phyloP scores from a whole-genome alignment of 2,797 vertebrate species.

The Arnoldichthys spilopterus region DNA sequence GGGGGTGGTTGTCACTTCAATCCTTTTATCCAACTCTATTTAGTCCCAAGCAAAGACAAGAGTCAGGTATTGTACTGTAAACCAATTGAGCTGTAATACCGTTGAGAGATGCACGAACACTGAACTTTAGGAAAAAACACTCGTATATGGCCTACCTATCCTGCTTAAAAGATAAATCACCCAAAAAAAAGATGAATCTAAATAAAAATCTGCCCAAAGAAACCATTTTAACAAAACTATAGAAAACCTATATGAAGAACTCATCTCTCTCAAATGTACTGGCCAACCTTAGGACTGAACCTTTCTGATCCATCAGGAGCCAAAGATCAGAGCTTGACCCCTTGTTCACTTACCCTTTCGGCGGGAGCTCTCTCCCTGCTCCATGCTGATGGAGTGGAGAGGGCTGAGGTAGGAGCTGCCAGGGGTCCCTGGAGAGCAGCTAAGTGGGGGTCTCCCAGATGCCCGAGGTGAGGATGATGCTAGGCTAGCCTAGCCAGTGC shows the following conservation, averaged over 20 bases:
- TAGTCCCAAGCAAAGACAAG: constrained; percentile 30
- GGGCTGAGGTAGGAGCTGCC: constrained; percentile 52
- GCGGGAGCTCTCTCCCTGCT: constrained; percentile 75
- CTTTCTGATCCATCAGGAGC: not conserved
- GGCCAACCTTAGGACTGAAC: not conserved
- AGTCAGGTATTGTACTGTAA: constrained; percentile 18
- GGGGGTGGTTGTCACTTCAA: constrained; percentile 28
- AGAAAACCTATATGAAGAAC: not conserved
- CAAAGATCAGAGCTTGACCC: not conserved
- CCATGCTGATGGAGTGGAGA: constrained; percentile 76
- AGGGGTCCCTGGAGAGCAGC: constrained; percentile 36
- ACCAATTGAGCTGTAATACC: constrained; percentile 6
- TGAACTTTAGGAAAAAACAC: not conserved
- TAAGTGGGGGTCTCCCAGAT: constrained; percentile 60
- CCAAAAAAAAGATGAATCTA: not conserved
- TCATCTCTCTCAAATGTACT: not conserved
- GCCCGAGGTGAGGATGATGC: constrained; percentile 23
- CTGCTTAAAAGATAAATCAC: not conserved
- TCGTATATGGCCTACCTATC: not conserved
- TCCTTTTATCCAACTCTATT: constrained; percentile 39
- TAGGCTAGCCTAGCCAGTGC: constrained; percentile 37
- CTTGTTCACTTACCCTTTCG: constrained; percentile 74
- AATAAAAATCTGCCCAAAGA: not conserved
- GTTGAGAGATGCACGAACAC: not conserved
- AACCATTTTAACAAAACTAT: not conserved